Conservation (phyloP, 2,797 vertebrate species). For the Nyctibius grandis region DNA sequence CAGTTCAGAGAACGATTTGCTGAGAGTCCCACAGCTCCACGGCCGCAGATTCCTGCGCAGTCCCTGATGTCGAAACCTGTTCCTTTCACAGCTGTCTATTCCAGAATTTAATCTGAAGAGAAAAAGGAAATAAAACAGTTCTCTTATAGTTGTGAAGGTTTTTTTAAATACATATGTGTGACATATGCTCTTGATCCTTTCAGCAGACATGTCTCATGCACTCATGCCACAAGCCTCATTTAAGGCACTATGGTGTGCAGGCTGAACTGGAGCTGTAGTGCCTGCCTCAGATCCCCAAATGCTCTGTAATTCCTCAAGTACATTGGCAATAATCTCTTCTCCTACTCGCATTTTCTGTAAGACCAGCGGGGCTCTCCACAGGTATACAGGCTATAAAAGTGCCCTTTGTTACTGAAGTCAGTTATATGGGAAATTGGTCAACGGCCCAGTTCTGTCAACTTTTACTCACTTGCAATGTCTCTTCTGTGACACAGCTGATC, state of each 20-base stretch:
- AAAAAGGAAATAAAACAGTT: neutral
- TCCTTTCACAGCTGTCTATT: neutral
- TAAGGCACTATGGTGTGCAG: neutral
- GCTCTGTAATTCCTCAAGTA: neutral
- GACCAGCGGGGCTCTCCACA: neutral
- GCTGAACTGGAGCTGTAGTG: neutral
- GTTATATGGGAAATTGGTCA: neutral
- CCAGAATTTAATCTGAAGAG: neutral
- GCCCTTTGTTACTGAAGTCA: neutral
- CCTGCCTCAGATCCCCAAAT: neutral
- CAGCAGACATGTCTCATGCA: neutral
- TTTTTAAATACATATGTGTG: neutral
- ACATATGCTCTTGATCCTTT: neutral
- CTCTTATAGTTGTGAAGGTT: neutral
- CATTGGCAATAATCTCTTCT: neutral
- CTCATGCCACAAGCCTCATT: neutral
- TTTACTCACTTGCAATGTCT: neutral
- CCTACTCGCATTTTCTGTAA: neutral
- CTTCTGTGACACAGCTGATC: neutral
- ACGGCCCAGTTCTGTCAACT: neutral
- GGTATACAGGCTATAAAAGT: neutral
- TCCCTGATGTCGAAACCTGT: neutral
- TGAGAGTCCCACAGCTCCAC: neutral
- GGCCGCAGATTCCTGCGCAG: neutral
- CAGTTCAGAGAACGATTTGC: neutral